These are phyloP conservation scores for Dromas ardeola DNA, from an alignment of 2,113 vertebrate species.

Conservation along the genomic window DNA sequence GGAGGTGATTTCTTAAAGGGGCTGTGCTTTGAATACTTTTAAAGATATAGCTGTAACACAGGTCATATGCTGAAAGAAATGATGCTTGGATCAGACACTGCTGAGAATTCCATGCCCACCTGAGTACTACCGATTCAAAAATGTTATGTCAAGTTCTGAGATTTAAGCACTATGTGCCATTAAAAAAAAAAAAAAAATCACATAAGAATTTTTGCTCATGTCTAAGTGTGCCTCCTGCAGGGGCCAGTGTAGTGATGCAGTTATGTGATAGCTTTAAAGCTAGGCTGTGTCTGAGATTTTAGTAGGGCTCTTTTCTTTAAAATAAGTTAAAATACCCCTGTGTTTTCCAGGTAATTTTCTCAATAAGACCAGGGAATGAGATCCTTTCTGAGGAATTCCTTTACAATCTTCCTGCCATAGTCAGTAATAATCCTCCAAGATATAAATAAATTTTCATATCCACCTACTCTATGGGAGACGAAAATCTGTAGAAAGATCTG, in stretches of 20 bases:
- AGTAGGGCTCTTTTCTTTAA: not conserved
- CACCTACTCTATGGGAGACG: not conserved
- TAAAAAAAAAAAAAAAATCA: not conserved
- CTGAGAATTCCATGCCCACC: not conserved
- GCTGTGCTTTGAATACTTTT: not conserved
- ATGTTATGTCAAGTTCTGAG: not conserved
- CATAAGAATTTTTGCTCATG: not conserved
- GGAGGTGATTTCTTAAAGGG: not conserved
- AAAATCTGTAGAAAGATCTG: not conserved
- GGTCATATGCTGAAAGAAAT: not conserved
- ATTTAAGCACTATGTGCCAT: not conserved
- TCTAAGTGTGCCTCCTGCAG: not conserved
- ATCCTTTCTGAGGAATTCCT: not conserved
- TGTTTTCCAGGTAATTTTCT: not conserved
- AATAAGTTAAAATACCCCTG: not conserved
- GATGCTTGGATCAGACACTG: not conserved
- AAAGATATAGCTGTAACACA: not conserved
- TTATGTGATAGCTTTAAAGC: not conserved
- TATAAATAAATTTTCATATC: not conserved
- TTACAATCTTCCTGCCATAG: not conserved
- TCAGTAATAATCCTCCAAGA: not conserved
- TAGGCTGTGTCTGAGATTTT: not conserved
- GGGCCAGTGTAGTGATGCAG: not conserved
- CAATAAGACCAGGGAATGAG: not conserved
- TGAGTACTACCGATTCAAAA: not conserved